Conservation (phyloP, 1,140 invertebrate genomes). For the Halesus radiatus region DNA sequence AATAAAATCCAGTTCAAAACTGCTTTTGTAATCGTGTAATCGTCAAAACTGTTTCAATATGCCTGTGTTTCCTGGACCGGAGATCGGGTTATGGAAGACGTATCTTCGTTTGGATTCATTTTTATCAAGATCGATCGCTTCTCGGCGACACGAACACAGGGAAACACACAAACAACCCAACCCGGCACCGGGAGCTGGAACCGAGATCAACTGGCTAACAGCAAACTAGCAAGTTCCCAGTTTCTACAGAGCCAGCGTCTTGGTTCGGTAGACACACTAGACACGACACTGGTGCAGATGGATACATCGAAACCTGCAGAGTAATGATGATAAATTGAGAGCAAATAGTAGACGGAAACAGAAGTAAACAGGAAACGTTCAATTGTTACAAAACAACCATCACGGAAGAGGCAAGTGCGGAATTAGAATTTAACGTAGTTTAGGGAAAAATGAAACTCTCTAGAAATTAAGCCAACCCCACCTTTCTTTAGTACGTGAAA, state of each 20-base stretch:
- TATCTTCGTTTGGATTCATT: background rate
- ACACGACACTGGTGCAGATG: too few relatives aligned
- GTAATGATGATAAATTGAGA: constrained; percentile 24
- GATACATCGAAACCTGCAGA: constrained; percentile 24
- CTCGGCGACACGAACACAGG: background rate
- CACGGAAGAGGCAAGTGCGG: too few relatives aligned
- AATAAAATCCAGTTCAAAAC: too few relatives aligned
- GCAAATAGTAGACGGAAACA: background rate
- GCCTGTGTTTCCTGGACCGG: background rate
- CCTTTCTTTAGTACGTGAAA: too few relatives aligned
- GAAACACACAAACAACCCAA: background rate
- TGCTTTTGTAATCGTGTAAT: background rate
- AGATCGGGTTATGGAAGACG: background rate
- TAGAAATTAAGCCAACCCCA: too few relatives aligned
- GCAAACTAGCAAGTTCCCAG: too few relatives aligned
- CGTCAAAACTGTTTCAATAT: background rate
- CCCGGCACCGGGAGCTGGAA: background rate
- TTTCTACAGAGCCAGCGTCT: background rate
- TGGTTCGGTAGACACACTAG: background rate
- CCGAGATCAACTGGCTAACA: background rate
- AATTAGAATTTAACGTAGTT: too few relatives aligned
- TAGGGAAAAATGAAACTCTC: too few relatives aligned
- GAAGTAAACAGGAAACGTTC: background rate
- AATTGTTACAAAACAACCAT: too few relatives aligned
- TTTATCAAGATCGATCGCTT: constrained; percentile 10